Percentiles rank a stretch among this genome's conserved stretches.
Conservation (phyloP, 1,140 invertebrate genomes). For the Augochlora pura region DNA sequence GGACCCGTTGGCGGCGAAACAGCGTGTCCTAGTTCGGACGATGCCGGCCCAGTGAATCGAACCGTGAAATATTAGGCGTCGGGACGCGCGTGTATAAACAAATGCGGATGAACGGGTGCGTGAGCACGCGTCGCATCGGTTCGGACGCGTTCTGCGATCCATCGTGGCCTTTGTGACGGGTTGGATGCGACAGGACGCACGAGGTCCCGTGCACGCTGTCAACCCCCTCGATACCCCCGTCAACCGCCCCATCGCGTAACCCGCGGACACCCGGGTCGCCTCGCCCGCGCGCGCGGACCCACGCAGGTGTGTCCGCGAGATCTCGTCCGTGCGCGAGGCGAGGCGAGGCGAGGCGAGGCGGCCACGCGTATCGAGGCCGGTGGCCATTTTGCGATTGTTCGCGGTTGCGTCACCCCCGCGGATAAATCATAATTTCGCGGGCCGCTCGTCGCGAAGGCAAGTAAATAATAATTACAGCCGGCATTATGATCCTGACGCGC, state of each 20-base stretch:
- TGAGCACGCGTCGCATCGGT: background rate
- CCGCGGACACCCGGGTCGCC: no score
- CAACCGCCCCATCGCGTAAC: no score
- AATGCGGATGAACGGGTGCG: slow-evolving; percentile 18
- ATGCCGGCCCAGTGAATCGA: slow-evolving; percentile 29
- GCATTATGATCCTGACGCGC: background rate
- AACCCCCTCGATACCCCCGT: background rate
- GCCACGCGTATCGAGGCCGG: background rate
- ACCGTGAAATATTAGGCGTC: slow-evolving; percentile 44
- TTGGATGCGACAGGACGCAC: slow-evolving; percentile 27
- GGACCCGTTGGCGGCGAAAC: no score
- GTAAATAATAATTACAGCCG: background rate
- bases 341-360: no score
- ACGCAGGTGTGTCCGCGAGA: background rate
- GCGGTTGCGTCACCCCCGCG: background rate
- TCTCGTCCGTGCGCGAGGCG: background rate
- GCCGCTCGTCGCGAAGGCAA: background rate
- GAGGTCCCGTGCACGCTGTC: slow-evolving; percentile 32
- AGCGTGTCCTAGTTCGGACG: slow-evolving; percentile 4
- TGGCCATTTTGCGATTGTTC: slow-evolving; percentile 23
- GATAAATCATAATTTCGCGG: slow-evolving; percentile 5
- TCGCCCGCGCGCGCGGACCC: no score
- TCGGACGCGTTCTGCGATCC: slow-evolving; percentile 21
- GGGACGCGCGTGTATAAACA: slow-evolving; percentile 11
- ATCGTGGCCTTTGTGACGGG: slow-evolving; percentile 33